phyloP scores from a whole-genome alignment of 2,113 vertebrate species.

The Pachycephala philippinensis region DNA sequence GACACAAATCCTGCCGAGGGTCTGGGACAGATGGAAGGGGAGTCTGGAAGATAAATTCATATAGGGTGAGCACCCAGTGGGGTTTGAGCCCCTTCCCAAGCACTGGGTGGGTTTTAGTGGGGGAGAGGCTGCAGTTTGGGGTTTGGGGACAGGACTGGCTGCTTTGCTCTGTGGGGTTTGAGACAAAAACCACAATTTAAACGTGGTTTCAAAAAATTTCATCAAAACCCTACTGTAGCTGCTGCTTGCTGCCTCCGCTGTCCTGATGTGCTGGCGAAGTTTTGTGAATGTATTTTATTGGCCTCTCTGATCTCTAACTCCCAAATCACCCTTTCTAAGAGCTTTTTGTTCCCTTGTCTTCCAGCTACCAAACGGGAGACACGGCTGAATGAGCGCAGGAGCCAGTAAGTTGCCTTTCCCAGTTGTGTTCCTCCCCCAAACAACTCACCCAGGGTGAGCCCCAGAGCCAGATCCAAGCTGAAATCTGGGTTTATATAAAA shows the following conservation, averaged over 20 bases:
- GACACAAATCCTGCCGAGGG: not conserved
- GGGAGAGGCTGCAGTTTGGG: not conserved
- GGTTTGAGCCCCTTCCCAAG: not conserved
- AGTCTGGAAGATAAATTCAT: not conserved
- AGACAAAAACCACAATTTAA: not conserved
- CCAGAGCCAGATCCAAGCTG: not conserved
- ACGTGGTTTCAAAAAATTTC: rapidly evolving
- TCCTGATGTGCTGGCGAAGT: not conserved
- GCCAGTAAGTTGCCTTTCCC: slow-evolving; percentile 55
- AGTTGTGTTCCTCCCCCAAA: rapidly evolving
- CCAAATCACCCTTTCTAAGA: not conserved
- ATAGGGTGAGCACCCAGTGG: not conserved
- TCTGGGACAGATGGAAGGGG: not conserved
- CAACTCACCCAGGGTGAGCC: not conserved
- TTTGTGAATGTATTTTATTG: not conserved
- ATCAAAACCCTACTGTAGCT: not conserved
- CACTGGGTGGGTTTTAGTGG: not conserved
- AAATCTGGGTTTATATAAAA: not conserved
- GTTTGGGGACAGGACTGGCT: not conserved
- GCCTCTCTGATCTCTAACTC: not conserved
- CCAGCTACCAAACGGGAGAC: slow-evolving; percentile 33
- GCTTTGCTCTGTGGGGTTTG: not conserved
- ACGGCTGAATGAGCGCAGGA: not conserved
- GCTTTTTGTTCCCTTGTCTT: not conserved
- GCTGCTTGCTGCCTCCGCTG: rapidly evolving